phyloP scores from a whole-genome alignment of 1,140 invertebrate species.

The Brachionus sp. region DNA sequence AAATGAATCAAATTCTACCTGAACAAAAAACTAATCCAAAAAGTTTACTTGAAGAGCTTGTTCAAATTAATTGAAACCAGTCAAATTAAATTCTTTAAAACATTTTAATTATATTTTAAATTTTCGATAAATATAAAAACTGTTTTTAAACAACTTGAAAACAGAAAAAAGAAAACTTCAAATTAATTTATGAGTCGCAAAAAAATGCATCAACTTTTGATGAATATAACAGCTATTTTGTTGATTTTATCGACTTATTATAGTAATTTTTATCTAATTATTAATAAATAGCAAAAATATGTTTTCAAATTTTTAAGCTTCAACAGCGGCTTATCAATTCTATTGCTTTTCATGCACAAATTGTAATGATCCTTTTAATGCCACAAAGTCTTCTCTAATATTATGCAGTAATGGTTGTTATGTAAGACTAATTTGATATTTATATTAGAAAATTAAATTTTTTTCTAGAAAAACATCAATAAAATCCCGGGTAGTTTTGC shows the following conservation, averaged over 20 bases:
- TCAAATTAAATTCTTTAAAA: neutral
- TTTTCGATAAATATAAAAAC: neutral
- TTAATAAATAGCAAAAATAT: neutral
- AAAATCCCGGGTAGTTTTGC: conserved; percentile 5
- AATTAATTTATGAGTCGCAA: neutral
- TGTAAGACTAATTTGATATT: conserved; percentile 5
- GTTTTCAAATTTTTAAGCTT: neutral
- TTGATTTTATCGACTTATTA: neutral
- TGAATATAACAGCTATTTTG: neutral
- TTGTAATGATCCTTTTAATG: conserved; percentile 42
- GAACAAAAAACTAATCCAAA: neutral
- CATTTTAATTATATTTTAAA: neutral
- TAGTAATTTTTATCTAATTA: neutral
- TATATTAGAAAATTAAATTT: neutral
- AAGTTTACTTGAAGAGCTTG: neutral
- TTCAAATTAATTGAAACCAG: neutral
- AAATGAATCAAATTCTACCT: neutral
- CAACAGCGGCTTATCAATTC: conserved; percentile 32
- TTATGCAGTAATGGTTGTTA: conserved; percentile 44
- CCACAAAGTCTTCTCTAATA: neutral
- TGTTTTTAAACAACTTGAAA: neutral
- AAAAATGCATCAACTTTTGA: neutral
- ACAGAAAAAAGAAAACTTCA: neutral
- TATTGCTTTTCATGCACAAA: conserved; percentile 38
- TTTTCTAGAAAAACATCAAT: conserved; percentile 25